These are phyloP conservation scores for Microcebus tavaratra DNA, from an alignment of 2,113 vertebrate genomes.

Conservation along the genomic window DNA sequence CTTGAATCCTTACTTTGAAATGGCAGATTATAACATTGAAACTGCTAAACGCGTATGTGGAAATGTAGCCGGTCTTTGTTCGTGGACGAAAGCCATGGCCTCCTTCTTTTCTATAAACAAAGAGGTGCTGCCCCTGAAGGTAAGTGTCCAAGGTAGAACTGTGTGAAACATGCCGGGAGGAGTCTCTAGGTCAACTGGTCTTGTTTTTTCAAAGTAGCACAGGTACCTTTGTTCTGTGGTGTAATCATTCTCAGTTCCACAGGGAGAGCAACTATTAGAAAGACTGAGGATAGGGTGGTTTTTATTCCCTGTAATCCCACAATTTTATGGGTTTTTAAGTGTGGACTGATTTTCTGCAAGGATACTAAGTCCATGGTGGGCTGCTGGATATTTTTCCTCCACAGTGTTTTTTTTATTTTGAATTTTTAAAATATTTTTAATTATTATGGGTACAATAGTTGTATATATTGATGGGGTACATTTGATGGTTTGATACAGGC, in stretches of 20 bases:
- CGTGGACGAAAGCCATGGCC: constrained; percentile 98
- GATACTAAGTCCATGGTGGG: neutral
- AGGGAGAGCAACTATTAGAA: neutral
- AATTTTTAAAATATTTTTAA: too few relatives aligned
- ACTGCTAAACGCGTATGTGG: constrained; percentile 95
- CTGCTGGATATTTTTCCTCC: neutral
- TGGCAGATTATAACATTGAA: constrained; percentile 96
- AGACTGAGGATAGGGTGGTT: neutral
- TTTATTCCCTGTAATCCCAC: neutral
- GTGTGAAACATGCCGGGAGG: rapidly evolving
- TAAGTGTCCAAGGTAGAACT: constrained; percentile 63
- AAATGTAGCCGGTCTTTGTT: constrained; percentile 96
- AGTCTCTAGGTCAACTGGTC: neutral
- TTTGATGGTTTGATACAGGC: too few relatives aligned
- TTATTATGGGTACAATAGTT: too few relatives aligned
- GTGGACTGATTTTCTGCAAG: neutral
- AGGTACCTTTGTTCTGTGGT: neutral
- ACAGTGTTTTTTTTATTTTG: neutral
- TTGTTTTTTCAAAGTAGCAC: neutral
- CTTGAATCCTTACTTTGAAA: constrained; percentile 95
- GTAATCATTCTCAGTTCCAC: neutral
- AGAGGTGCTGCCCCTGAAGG: constrained; percentile 97
- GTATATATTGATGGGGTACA: too few relatives aligned
- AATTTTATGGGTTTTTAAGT: neutral
- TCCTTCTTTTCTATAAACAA: constrained; percentile 96